Evolutionary conservation across 1,140 invertebrate genomes (phyloP), one percentile per base, ranked within the genome.

Genomic region (Apis dorsata): DNA sequence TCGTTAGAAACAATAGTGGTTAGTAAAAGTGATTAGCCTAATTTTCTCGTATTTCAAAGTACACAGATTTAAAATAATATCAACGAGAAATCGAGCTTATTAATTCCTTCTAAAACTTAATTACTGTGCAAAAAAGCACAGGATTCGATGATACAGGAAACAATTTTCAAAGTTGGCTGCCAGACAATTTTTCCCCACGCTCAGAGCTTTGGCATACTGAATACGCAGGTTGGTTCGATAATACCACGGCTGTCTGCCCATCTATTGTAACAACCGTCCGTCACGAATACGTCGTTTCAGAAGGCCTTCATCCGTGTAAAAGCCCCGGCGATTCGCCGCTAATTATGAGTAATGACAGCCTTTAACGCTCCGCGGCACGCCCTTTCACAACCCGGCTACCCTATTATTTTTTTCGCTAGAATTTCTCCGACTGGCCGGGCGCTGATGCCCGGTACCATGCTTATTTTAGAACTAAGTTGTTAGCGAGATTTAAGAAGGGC

Each of bases 321-420:
- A 91, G 88, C 90, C 85, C 84, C 80, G 85, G 73, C 86, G 85
- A 91, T 91, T 90, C 88, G 83, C 83, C 87, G 90, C 91, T 92
- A 92, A 92, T 91, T 92, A 91, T 91, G 90, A 92, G 77, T 91
- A 91, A 92, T 85, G 89, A 86, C 90, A 82, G 88, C 87, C 90
- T 91, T 92, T 91, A 89, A 91, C 90, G 89, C 85, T 83, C 83
- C 68, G 51, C 60, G 68, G 70, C 89, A 88, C 89, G 86, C 86
- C 84, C 80, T 77, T 60, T 69, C 57, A 21, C 79, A 24, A 74
- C 81, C 63, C 79, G 69, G 19, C 53, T 76, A 79, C 81, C 82
- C 77, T 85, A 71, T 85, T 76, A 72, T 71, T 88, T 86, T 83
- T 85, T 86, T 83, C 81, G 34, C 65, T 75, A 78, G 75, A 77